phyloP scores from a whole-genome alignment of 2,888 invertebrate genomes.

The Hypomecis punctinalis region DNA sequence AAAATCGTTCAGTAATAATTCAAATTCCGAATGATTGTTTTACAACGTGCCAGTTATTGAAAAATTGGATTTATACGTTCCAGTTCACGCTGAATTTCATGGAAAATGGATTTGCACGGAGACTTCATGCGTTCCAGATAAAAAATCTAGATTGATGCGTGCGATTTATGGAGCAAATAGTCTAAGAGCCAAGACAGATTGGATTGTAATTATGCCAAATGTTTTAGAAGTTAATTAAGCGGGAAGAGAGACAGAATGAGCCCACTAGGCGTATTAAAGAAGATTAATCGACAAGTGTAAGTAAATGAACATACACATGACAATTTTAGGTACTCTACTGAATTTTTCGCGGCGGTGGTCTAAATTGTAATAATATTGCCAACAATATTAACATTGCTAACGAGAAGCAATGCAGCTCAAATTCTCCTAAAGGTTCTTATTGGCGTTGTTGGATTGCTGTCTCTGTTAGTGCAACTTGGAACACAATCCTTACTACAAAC shows the following conservation, averaged over 20 bases:
- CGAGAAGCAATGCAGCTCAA: no score
- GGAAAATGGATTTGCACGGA: conserved; percentile 32
- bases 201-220: conserved; percentile 14
- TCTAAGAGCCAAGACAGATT: conserved; percentile 29
- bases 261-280: conserved; percentile 56
- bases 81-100: conserved; percentile 37
- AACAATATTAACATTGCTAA: no score
- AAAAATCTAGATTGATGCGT: conserved; percentile 33
- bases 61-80: conserved; percentile 28
- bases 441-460: no score
- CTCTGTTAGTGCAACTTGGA: no score
- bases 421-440: no score
- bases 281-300: conserved; percentile 58
- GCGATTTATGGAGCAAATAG: conserved; percentile 41
- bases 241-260: conserved; percentile 49
- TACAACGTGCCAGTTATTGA: conserved; percentile 29
- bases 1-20: conserved; percentile 2
- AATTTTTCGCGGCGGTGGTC: no score
- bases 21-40: conserved; percentile 19
- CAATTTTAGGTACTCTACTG: neutral
- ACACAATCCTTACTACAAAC: no score
- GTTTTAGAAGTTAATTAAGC: conserved; percentile 1
- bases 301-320: conserved; percentile 34
- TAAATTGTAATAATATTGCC: no score
- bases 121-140: conserved; percentile 40